Evolutionary conservation across 2,888 invertebrate genomes (phyloP).

Genomic region (Podabrus alpinus): DNA sequence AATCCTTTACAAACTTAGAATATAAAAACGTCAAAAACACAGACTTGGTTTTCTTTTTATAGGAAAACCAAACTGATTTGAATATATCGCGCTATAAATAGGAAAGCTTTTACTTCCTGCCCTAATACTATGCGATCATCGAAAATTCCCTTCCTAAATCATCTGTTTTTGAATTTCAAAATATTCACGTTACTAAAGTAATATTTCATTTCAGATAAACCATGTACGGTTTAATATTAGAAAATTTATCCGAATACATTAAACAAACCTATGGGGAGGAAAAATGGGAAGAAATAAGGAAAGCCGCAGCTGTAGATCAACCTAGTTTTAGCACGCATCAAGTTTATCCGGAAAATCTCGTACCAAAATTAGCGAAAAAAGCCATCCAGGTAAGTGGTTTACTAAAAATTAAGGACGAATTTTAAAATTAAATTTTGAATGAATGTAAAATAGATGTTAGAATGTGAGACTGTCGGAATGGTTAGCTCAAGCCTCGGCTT

Average conservation of each 20-base stretch:
- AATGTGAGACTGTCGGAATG: not conserved
- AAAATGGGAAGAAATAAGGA: constrained; percentile 88
- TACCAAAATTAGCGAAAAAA: constrained; percentile 82
- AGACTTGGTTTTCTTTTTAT: not conserved
- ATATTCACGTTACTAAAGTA: not conserved
- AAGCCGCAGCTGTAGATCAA: constrained; percentile 84
- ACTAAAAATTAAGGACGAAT: not conserved
- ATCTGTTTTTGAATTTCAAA: not conserved
- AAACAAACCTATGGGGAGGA: constrained; percentile 93
- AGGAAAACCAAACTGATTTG: not conserved
- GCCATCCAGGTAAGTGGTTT: constrained; percentile 73
- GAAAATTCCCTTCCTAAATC: not conserved
- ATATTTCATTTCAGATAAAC: constrained; percentile 13
- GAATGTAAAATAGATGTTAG: not conserved
- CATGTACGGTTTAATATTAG: constrained; percentile 96
- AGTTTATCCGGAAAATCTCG: constrained; percentile 88
- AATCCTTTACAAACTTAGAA: not conserved
- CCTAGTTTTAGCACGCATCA: constrained; percentile 89
- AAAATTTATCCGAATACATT: constrained; percentile 92
- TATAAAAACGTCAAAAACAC: not conserved
- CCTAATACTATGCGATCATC: not conserved
- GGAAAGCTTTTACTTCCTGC: not conserved
- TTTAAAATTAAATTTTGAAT: not conserved
- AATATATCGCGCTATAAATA: not conserved
- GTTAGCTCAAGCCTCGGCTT: not conserved